Evolutionary conservation across 2,113 vertebrate genomes (phyloP).

Genomic region (Onychorhynchus coronatus): DNA sequence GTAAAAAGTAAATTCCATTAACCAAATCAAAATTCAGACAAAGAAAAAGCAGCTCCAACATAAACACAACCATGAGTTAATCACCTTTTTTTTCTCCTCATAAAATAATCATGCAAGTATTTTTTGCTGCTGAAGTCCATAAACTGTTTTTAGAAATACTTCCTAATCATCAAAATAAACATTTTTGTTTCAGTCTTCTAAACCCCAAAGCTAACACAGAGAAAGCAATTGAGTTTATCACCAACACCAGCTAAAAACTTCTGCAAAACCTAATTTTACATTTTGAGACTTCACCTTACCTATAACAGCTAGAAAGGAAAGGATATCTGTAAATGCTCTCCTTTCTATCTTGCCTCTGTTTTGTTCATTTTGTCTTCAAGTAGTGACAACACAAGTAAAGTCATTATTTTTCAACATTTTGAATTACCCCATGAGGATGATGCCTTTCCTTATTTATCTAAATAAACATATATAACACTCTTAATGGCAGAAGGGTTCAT

Average conservation of each 20-base stretch:
- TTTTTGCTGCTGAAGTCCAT: background rate
- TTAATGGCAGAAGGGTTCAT: background rate
- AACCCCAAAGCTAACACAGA: background rate
- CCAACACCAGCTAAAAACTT: background rate
- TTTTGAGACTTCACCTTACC: background rate
- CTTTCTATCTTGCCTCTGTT: background rate
- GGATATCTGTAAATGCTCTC: background rate
- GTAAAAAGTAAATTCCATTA: background rate
- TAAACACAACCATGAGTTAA: background rate
- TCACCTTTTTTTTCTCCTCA: background rate
- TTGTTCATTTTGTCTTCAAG: background rate
- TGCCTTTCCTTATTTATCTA: background rate
- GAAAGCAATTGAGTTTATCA: background rate
- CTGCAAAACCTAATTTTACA: background rate
- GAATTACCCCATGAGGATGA: background rate
- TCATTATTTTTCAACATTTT: background rate
- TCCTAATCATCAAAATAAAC: background rate
- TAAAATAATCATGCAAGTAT: background rate
- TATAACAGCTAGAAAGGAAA: background rate
- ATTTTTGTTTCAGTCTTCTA: background rate
- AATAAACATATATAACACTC: background rate
- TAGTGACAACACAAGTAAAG: background rate
- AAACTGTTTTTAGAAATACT: background rate
- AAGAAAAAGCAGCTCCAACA: background rate
- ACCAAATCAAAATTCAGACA: background rate